Evolutionary conservation across 1,140 invertebrate genomes (phyloP), one percentile per base, ranked within the genome.

Genomic region (Papilio glaucus): DNA sequence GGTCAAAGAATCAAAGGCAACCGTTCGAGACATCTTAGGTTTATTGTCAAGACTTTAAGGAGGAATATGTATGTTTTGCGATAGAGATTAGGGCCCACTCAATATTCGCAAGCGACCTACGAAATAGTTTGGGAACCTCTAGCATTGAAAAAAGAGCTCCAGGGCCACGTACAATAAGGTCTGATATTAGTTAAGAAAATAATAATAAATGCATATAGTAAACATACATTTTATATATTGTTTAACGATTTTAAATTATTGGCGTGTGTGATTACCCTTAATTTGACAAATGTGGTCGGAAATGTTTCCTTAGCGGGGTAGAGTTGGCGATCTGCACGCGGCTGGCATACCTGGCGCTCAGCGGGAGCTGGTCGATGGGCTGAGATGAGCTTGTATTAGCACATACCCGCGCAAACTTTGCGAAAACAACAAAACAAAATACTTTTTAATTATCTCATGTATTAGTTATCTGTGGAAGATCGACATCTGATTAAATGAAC

Each of bases 271-370:
- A 10, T 0, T 3, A 13, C 24, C 67, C 26, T 69, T 69, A 69
- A 69, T 37, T 69, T 69, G 67, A 69, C 42, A 69, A 69, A 69
- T 69, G 67, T 53, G 26, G 67, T 69, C 67, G 67, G 67, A 69
- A 69, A 69, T 49, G 67, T 69, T 69, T 69, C 67, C 67, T 69
- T 69, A 69, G 26, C 42, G 67, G 67, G 67, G 2, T 33, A 33
- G 24, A 18, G 26, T 68, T 68, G 67, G 53, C 53, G 42, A 53
- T 68, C 65, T n/a, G 9, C 42, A 53, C 67, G n/a, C 41, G 9
- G 1, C 41, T 53, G 37, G 26, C 26, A 69, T 69, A 37, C 8
- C n/a, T 45, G 37, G 33, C 12, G 7, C 3, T 18, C 61, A 1
- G 13, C 41, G 13, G 42, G 39, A 67, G 39, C 33, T 65, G 49